These are phyloP conservation scores for Ia io DNA, from an alignment of 2,113 vertebrate species.

Conservation along the genomic window DNA sequence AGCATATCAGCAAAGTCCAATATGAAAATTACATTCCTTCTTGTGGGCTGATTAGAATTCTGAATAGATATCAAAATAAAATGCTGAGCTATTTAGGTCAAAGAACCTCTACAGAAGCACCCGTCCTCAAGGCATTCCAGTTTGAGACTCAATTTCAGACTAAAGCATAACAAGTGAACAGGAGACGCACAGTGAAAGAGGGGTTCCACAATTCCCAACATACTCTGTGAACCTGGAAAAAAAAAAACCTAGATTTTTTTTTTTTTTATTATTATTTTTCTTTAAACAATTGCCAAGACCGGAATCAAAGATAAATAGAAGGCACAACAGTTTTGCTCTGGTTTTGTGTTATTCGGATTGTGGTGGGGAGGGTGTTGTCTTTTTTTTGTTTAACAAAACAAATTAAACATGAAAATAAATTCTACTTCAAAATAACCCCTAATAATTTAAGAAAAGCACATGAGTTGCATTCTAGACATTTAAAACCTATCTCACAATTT, in stretches of 20 bases:
- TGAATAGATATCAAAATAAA: constrained; percentile 32
- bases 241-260: constrained; percentile 86
- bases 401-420: constrained; percentile 86
- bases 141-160: constrained; percentile 50
- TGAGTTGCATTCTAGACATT: constrained; percentile 85
- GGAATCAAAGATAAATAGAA: constrained; percentile 90
- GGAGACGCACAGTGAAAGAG: not conserved
- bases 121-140: constrained; percentile 60
- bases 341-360: constrained; percentile 62
- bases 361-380: not conserved
- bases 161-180: constrained; percentile 54
- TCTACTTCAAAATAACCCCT: constrained; percentile 85
- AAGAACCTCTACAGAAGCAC: constrained; percentile 11
- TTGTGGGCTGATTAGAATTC: constrained; percentile 17
- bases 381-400: constrained; percentile 88
- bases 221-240: constrained; percentile 80
- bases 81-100: constrained; percentile 17
- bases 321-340: constrained; percentile 89
- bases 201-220: constrained; percentile 71
- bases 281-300: constrained; percentile 85
- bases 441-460: constrained; percentile 85
- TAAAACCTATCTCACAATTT: constrained; percentile 85
- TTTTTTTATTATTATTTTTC: constrained; percentile 74
- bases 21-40: constrained; percentile 43
- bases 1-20: constrained; percentile 41